phyloP scores from a whole-genome alignment of 2,113 vertebrate species.

The Tinamus guttatus region DNA sequence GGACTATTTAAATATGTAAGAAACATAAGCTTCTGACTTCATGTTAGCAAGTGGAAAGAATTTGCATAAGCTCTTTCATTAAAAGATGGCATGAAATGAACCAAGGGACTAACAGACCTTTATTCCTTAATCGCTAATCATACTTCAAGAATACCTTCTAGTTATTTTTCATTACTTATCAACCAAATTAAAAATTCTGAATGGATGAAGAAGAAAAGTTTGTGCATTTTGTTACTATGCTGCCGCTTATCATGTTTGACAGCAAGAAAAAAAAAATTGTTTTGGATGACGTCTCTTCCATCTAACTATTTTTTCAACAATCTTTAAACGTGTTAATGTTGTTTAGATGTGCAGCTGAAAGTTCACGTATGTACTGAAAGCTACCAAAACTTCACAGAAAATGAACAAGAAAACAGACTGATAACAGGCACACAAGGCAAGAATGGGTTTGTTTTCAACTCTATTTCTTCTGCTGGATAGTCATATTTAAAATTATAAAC shows the following conservation, averaged over 20 bases:
- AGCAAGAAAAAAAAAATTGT: background rate
- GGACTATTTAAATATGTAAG: conserved; percentile 36
- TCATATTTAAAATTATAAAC: background rate
- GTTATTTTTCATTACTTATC: conserved; percentile 27
- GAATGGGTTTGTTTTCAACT: background rate
- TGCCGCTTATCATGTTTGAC: background rate
- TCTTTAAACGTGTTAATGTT: background rate
- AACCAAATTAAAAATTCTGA: conserved; percentile 56
- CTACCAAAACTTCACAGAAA: background rate
- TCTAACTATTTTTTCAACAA: background rate
- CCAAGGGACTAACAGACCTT: background rate
- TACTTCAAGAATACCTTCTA: conserved; percentile 1
- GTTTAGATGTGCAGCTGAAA: background rate
- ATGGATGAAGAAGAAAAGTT: conserved; percentile 13
- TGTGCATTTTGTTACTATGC: conserved; percentile 26
- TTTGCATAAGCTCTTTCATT: conserved; percentile 1
- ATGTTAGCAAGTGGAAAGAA: conserved; percentile 46
- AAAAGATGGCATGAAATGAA: background rate
- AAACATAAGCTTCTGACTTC: conserved; percentile 42
- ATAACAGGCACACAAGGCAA: background rate
- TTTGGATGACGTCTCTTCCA: background rate
- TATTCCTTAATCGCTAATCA: conserved; percentile 13
- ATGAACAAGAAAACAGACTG: background rate
- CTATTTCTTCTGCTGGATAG: background rate
- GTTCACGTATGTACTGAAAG: background rate